Percentiles rank a stretch among this genome's conserved stretches.
These are phyloP conservation scores for Malurus melanocephalus DNA, from an alignment of 2,113 vertebrate species.

Conservation along the genomic window DNA sequence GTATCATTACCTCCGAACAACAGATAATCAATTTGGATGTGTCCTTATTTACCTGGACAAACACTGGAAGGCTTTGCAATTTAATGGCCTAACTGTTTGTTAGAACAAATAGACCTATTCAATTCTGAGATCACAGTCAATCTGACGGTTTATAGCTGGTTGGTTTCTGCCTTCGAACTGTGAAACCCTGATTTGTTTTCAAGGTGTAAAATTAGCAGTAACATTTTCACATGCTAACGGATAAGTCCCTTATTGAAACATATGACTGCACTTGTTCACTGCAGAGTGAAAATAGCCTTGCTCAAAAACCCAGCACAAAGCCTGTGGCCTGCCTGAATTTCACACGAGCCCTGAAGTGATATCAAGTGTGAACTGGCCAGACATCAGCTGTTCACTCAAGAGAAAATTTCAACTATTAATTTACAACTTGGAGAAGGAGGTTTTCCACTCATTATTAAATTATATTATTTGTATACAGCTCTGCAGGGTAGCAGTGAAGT, in stretches of 20 bases:
- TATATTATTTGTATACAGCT: background rate
- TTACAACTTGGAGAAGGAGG: background rate
- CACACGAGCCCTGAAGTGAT: background rate
- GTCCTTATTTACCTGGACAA: conserved; percentile 64
- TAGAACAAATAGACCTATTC: conserved; percentile 51
- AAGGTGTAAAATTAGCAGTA: conserved; percentile 52
- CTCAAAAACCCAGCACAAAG: conserved; percentile 24
- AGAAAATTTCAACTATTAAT: background rate
- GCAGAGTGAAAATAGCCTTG: conserved; percentile 6
- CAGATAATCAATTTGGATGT: conserved; percentile 56
- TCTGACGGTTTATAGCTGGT: conserved; percentile 42
- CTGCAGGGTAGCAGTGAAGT: background rate
- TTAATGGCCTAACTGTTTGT: conserved; percentile 50
- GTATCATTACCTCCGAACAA: conserved; percentile 51
- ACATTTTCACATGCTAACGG: conserved; percentile 32
- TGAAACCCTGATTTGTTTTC: conserved; percentile 44
- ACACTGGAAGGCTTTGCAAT: conserved; percentile 45
- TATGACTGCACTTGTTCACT: background rate
- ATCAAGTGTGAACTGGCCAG: background rate
- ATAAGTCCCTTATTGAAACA: conserved; percentile 35
- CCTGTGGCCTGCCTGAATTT: background rate
- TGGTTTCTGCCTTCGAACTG: conserved; percentile 31
- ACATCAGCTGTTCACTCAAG: background rate
- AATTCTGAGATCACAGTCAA: conserved; percentile 31
- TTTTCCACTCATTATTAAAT: background rate